phyloP scores from a whole-genome alignment of 2,113 vertebrate genomes.

The Tachycineta bicolor region DNA sequence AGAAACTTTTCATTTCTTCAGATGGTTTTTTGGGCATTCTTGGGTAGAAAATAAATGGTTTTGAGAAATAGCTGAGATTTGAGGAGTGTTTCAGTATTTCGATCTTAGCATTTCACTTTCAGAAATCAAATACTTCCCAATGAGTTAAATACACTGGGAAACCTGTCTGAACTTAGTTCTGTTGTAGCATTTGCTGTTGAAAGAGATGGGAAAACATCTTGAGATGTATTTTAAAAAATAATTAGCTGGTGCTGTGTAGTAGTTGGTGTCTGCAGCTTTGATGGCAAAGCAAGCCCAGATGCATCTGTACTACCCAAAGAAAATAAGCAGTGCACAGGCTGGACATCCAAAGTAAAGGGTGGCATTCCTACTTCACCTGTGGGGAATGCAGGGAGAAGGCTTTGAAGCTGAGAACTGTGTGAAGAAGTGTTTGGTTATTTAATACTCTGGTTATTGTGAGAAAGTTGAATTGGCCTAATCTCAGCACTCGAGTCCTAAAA shows the following conservation, averaged over 20 bases:
- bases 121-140: background rate
- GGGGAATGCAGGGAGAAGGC: background rate
- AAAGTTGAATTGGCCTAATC: background rate
- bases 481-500: background rate
- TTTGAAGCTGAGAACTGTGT: background rate
- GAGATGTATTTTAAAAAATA: background rate
- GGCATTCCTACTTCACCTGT: background rate
- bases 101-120: background rate
- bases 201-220: background rate
- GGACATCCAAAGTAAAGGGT: background rate
- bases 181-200: background rate
- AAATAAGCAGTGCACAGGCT: background rate
- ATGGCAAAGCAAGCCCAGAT: background rate
- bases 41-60: background rate
- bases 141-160: background rate
- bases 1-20: background rate
- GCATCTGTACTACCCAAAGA: background rate
- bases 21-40: background rate
- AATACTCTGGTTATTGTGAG: background rate
- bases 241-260: background rate
- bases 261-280: background rate
- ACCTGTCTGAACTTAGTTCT: background rate
- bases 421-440: background rate
- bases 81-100: background rate
- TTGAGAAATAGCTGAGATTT: background rate